phyloP scores from a whole-genome alignment of 2,888 invertebrate genomes.

The Carcina quercana region DNA sequence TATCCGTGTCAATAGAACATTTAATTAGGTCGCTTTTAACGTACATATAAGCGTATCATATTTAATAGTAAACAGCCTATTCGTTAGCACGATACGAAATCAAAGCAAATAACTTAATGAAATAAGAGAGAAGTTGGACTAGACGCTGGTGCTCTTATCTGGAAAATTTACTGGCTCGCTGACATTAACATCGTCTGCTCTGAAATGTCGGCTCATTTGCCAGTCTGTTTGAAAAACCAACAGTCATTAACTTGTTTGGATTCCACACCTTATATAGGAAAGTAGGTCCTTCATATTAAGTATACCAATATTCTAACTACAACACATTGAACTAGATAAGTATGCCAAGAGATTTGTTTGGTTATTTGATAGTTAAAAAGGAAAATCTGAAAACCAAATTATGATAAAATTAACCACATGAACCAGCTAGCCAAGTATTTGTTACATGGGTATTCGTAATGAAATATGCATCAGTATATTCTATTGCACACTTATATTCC shows the following conservation, averaged over 20 bases:
- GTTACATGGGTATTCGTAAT: too few relatives aligned
- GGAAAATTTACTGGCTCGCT: conserved; percentile 64
- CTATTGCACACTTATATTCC: too few relatives aligned
- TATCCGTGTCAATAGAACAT: too few relatives aligned
- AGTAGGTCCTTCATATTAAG: conserved; percentile 16
- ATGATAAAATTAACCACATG: too few relatives aligned
- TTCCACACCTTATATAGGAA: conserved; percentile 33
- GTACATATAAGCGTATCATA: neutral
- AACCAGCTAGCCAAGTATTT: too few relatives aligned
- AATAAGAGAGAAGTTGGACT: conserved; percentile 54
- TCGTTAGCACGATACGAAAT: conserved; percentile 41
- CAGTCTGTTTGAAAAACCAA: conserved; percentile 57
- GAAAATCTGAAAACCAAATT: too few relatives aligned
- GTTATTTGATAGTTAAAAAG: too few relatives aligned
- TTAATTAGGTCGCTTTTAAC: too few relatives aligned
- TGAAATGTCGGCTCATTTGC: conserved; percentile 60
- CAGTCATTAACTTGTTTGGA: conserved; percentile 36
- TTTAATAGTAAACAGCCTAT: conserved; percentile 22
- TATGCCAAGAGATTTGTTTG: too few relatives aligned
- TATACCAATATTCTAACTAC: too few relatives aligned
- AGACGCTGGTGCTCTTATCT: conserved; percentile 60
- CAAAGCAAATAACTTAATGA: conserved; percentile 63
- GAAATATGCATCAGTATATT: too few relatives aligned
- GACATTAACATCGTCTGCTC: conserved; percentile 63
- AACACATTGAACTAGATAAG: too few relatives aligned